phyloP scores from a whole-genome alignment of 2,113 vertebrate species.

The Hippocampus mohnikei region DNA sequence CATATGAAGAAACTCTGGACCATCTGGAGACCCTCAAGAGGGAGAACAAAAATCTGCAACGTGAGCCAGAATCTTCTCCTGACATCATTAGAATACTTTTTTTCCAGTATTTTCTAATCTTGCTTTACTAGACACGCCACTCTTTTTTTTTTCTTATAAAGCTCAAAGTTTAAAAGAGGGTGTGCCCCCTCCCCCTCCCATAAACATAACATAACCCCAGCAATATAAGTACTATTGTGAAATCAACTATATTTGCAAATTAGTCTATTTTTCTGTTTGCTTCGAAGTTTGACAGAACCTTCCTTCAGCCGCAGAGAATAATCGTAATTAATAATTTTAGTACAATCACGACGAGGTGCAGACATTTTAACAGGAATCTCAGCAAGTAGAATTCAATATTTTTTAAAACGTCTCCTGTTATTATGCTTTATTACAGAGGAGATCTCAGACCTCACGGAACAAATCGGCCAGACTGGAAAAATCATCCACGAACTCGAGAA shows the following conservation, averaged over 20 bases:
- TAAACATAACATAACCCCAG: not conserved
- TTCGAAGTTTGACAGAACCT: not conserved
- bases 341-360: not conserved
- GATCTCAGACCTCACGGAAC: constrained; percentile 69
- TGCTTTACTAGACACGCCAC: not conserved
- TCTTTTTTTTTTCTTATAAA: not conserved
- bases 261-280: not conserved
- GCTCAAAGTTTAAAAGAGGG: not conserved
- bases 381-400: not conserved
- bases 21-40: constrained; percentile 82
- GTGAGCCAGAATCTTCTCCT: constrained; percentile 41
- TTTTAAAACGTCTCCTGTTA: not conserved
- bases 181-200: not conserved
- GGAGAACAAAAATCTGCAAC: constrained; percentile 77
- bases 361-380: not conserved
- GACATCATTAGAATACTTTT: not conserved
- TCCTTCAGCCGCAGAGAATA: not conserved
- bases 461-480: constrained; percentile 70
- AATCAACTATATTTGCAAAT: not conserved
- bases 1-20: constrained; percentile 81
- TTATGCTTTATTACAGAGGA: constrained; percentile 54
- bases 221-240: not conserved
- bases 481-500: constrained; percentile 74
- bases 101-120: not conserved
- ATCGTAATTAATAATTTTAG: not conserved